These are phyloP conservation scores for Danionella cerebrum DNA, from an alignment of 2,113 vertebrate genomes.

Conservation along the genomic window DNA sequence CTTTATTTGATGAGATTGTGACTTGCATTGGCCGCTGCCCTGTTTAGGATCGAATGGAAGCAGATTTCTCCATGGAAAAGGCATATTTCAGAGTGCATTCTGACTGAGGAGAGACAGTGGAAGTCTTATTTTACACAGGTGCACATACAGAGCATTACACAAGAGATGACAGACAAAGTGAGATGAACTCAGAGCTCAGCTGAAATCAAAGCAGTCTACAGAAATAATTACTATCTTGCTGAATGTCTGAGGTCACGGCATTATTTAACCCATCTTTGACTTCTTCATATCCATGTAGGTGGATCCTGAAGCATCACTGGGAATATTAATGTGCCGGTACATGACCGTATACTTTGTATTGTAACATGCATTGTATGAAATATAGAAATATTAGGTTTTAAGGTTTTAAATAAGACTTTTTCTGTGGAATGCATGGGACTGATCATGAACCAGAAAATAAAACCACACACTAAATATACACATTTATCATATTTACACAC, in stretches of 20 bases:
- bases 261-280: background rate
- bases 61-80: background rate
- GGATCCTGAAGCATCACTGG: background rate
- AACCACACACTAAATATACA: no score
- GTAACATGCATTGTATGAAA: no score
- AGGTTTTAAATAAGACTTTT: no score
- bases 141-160: background rate
- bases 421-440: no score
- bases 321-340: background rate
- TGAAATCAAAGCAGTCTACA: background rate
- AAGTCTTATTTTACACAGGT: background rate
- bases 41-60: slow-evolving; percentile 8
- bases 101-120: background rate
- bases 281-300: background rate
- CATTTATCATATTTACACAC: no score
- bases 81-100: slow-evolving; percentile 4
- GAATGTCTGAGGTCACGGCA: background rate
- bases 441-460: no score
- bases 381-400: no score
- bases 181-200: slow-evolving; percentile 17
- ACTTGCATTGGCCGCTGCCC: background rate
- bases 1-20: background rate
- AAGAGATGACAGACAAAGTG: background rate
- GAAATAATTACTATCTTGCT: slow-evolving; percentile 3
- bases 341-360: no score